Conservation (phyloP, 2,797 vertebrate species). For the Urocyon cinereoargenteus region DNA sequence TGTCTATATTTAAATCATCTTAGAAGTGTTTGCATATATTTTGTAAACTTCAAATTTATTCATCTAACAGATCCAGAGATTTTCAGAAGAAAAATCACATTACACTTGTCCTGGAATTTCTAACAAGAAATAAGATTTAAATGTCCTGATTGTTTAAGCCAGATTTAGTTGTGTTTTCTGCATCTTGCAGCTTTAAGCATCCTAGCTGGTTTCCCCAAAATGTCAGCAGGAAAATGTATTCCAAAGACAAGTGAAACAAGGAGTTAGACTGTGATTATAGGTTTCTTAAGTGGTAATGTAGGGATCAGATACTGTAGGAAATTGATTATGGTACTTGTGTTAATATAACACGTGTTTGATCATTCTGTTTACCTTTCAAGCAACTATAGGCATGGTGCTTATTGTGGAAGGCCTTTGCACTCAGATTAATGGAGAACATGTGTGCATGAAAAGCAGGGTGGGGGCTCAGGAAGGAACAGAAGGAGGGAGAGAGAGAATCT, state of each 20-base stretch:
- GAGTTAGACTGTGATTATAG: slow-evolving; percentile 19
- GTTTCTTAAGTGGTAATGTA: background rate
- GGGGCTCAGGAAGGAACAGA: background rate
- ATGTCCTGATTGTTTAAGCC: background rate
- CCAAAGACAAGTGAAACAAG: background rate
- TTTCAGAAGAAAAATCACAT: slow-evolving; percentile 28
- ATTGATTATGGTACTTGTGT: background rate
- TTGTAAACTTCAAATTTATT: slow-evolving; percentile 21
- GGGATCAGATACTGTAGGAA: background rate
- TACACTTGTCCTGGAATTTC: background rate
- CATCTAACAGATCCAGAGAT: slow-evolving; percentile 8
- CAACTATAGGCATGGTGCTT: background rate
- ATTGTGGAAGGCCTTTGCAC: background rate
- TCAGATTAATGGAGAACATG: background rate
- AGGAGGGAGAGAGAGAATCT: background rate
- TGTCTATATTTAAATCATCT: background rate
- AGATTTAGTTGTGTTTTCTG: slow-evolving; percentile 31
- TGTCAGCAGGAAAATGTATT: background rate
- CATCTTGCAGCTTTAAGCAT: background rate
- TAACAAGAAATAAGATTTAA: slow-evolving; percentile 28
- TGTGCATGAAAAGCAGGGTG: background rate
- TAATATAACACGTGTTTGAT: background rate
- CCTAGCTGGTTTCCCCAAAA: background rate
- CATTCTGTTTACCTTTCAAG: slow-evolving; percentile 40
- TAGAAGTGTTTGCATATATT: background rate